These are phyloP conservation scores for Siderastrea radians DNA, from an alignment of 92 coral and sea anemone genomes.

Conservation along the genomic window DNA sequence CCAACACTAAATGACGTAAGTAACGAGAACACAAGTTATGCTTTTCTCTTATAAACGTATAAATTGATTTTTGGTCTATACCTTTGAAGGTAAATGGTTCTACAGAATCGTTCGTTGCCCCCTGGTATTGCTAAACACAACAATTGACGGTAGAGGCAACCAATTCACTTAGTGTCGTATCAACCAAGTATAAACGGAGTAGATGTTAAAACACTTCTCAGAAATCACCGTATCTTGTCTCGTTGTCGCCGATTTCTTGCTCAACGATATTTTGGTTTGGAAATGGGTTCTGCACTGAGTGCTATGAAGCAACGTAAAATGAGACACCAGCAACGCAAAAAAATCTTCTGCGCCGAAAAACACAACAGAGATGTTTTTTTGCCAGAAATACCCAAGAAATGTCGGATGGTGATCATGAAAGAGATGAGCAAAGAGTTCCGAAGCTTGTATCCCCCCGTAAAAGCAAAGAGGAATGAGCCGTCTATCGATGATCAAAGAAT, in stretches of 20 bases:
- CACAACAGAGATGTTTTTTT: background rate
- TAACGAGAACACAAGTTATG: too few species aligned
- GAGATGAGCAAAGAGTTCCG: constrained; percentile 1
- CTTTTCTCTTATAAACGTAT: too few species aligned
- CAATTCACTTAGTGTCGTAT: background rate
- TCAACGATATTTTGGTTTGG: background rate
- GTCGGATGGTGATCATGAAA: background rate
- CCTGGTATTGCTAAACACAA: too few species aligned
- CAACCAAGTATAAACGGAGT: background rate
- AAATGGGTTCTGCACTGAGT: background rate
- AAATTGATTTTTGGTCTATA: too few species aligned
- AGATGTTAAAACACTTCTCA: background rate
- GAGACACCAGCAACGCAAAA: background rate
- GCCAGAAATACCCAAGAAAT: background rate
- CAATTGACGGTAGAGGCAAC: background rate
- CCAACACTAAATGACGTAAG: too few species aligned
- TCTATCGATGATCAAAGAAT: background rate
- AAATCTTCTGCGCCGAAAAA: background rate
- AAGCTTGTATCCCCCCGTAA: background rate
- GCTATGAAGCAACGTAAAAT: background rate
- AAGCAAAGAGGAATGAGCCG: background rate
- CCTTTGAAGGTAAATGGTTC: too few species aligned
- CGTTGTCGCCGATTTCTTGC: background rate
- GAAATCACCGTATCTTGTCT: background rate
- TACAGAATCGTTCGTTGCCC: too few species aligned